phyloP scores from a whole-genome alignment of 2,888 invertebrate species.

The Hemithea aestivaria region DNA sequence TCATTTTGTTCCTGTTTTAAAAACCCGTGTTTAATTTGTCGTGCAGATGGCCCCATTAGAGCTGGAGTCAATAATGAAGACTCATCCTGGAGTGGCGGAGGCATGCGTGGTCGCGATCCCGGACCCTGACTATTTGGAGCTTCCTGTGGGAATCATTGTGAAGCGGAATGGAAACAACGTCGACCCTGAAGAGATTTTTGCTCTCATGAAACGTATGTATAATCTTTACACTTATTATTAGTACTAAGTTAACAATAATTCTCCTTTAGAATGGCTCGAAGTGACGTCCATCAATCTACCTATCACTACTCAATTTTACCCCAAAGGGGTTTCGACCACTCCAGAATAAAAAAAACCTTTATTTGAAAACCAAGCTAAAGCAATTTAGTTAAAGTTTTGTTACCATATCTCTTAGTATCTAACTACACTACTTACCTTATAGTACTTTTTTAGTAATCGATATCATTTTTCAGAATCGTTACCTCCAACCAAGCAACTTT shows the following conservation, averaged over 20 bases:
- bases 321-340: too few relatives aligned
- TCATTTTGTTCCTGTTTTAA: too few relatives aligned
- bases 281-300: too few relatives aligned
- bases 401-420: too few relatives aligned
- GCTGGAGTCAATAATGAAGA: conserved; percentile 41
- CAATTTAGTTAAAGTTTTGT: too few relatives aligned
- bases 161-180: conserved; percentile 30
- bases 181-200: conserved; percentile 39
- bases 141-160: conserved; percentile 39
- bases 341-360: too few relatives aligned
- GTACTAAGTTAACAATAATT: not conserved
- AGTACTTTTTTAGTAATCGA: conserved; percentile 10
- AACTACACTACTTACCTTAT: too few relatives aligned
- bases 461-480: conserved; percentile 13
- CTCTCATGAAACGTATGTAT: conserved; percentile 38
- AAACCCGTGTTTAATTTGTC: not conserved
- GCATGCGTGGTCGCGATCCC: conserved; percentile 43
- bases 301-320: too few relatives aligned
- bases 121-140: conserved; percentile 30
- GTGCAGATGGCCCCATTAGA: conserved; percentile 40
- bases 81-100: conserved; percentile 36
- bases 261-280: not conserved
- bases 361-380: too few relatives aligned
- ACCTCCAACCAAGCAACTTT: conserved; percentile 34
- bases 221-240: too few relatives aligned